phyloP scores from a whole-genome alignment of 2,888 invertebrate species.

The Tenthredo livida region DNA sequence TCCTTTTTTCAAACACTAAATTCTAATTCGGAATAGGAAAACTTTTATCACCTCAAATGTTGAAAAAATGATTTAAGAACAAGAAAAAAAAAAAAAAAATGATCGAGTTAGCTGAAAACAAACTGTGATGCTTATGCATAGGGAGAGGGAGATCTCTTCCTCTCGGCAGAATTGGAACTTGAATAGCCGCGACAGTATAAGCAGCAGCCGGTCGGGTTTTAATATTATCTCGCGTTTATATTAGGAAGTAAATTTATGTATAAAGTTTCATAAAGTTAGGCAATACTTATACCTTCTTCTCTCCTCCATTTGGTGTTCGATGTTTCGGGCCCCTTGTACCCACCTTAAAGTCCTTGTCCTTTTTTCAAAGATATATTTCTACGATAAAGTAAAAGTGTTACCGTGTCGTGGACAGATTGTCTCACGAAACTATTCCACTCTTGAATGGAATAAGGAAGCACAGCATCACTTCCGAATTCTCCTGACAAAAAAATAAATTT shows the following conservation, averaged over 20 bases:
- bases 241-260: conserved; percentile 72
- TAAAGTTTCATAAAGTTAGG: conserved; percentile 68
- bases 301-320: conserved; percentile 22
- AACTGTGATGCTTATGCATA: not conserved
- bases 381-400: conserved; percentile 35
- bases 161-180: conserved; percentile 31
- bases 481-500: too few relatives aligned
- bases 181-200: conserved; percentile 34
- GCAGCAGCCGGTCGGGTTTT: conserved; percentile 57
- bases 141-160: not conserved
- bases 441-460: not conserved
- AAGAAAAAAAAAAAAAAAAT: not conserved
- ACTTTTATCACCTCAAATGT: not conserved
- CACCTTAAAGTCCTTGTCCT: not conserved
- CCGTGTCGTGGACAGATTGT: conserved; percentile 12
- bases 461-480: not conserved
- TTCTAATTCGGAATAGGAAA: not conserved
- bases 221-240: conserved; percentile 66
- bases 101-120: not conserved
- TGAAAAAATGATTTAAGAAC: not conserved
- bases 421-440: not conserved
- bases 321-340: not conserved
- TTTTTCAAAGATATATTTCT: conserved; percentile 9
- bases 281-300: conserved; percentile 37
- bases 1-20: not conserved